These are phyloP conservation scores for Megaceryle alcyon DNA, from an alignment of 2,797 vertebrate species.

Conservation along the genomic window DNA sequence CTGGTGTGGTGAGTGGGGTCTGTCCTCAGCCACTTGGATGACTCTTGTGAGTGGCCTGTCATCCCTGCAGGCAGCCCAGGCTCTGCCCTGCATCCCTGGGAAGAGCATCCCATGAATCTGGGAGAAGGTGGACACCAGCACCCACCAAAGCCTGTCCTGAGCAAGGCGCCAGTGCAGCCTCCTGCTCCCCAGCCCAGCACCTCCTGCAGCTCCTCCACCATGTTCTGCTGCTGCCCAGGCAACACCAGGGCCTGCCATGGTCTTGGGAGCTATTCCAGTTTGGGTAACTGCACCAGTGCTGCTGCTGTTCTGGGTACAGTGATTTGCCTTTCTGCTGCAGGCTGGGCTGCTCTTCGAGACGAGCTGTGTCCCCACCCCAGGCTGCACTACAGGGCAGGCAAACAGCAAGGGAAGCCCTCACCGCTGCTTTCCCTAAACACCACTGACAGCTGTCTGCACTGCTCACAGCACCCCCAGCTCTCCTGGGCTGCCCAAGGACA, in stretches of 20 bases:
- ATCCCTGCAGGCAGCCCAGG: neutral
- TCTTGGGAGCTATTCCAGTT: neutral
- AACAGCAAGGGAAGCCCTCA: neutral
- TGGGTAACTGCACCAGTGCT: neutral
- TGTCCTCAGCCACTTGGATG: fast-evolving
- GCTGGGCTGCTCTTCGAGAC: fast-evolving
- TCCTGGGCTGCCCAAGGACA: no score
- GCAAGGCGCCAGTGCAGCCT: fast-evolving
- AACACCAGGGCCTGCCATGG: neutral
- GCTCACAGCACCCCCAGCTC: neutral
- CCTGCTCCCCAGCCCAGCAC: neutral
- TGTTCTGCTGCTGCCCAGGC: neutral
- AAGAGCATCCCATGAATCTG: neutral
- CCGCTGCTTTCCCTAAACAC: neutral
- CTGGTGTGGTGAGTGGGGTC: neutral
- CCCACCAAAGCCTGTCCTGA: neutral
- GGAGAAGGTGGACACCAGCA: neutral
- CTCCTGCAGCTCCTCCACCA: fast-evolving
- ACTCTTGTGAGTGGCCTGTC: neutral
- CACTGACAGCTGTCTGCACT: neutral
- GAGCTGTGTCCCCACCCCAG: neutral
- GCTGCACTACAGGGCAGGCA: neutral
- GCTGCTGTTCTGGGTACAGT: neutral
- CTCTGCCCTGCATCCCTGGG: neutral
- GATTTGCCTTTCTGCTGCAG: neutral